Percentiles rank a stretch among this genome's conserved stretches.
Conservation (phyloP, 2,113 vertebrate species). For the Sander lucioperca region DNA sequence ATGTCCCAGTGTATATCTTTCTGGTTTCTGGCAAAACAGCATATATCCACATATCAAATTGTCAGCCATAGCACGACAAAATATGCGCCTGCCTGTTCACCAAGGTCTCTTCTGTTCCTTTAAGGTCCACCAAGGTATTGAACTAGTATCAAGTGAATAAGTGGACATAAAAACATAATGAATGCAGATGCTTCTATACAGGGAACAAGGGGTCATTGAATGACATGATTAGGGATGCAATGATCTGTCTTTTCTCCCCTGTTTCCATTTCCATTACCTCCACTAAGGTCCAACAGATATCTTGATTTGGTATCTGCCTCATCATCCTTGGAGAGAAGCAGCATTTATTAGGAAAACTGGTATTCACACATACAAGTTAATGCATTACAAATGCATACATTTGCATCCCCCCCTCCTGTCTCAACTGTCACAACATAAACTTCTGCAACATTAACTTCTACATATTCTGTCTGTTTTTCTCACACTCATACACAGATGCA, state of each 20-base stretch:
- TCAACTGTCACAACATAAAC: conserved; percentile 12
- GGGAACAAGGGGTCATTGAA: not conserved
- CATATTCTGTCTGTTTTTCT: not conserved
- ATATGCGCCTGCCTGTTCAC: not conserved
- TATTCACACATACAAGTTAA: not conserved
- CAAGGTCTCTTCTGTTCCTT: conserved; percentile 8
- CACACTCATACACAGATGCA: conserved; percentile 20
- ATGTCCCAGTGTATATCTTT: not conserved
- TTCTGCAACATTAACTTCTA: conserved; percentile 13
- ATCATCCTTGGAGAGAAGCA: not conserved
- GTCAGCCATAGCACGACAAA: not conserved
- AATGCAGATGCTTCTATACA: conserved; percentile 1
- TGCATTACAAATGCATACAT: conserved; percentile 5
- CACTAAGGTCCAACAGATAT: not conserved
- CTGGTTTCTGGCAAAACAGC: not conserved
- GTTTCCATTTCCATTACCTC: not conserved
- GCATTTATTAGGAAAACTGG: not conserved
- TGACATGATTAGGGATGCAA: not conserved
- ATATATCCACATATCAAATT: not conserved
- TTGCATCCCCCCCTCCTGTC: conserved; percentile 5
- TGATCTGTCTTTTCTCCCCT: not conserved
- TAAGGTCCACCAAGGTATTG: not conserved
- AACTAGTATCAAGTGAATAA: not conserved
- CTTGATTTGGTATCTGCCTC: not conserved
- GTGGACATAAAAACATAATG: not conserved